A percentile compares a stretch with the other conserved stretches of the same genome.
Evolutionary conservation across 2,113 vertebrate species (phyloP).

Genomic region (Anas platyrhynchos): DNA sequence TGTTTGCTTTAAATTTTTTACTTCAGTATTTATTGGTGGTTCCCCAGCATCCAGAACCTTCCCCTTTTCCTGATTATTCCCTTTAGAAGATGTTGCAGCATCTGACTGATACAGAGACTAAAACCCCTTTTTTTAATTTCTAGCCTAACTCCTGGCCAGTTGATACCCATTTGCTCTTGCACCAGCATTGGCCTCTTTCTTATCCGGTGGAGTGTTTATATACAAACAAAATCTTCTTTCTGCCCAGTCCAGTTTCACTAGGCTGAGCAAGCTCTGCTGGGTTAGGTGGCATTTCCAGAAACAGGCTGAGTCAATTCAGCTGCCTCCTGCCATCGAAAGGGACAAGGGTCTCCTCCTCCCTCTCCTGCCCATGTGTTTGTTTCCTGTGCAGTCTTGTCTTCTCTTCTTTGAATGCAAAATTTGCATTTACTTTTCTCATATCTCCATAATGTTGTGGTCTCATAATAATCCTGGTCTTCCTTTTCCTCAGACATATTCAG

Average conservation of each 20-base stretch:
- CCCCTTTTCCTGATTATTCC: not conserved
- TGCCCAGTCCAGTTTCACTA: not conserved
- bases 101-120: not conserved
- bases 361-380: not conserved
- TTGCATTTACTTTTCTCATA: not conserved
- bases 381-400: not conserved
- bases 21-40: not conserved
- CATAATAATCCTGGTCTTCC: not conserved
- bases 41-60: not conserved
- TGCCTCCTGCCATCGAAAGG: not conserved
- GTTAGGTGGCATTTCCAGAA: not conserved
- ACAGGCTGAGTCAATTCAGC: not conserved
- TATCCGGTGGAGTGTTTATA: not conserved
- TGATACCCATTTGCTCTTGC: not conserved
- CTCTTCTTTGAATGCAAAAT: not conserved
- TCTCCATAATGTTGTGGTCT: not conserved
- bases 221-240: not conserved
- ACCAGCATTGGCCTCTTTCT: not conserved
- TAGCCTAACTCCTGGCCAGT: not conserved
- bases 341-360: not conserved
- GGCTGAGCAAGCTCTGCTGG: not conserved
- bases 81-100: not conserved
- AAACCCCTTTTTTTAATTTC: not conserved
- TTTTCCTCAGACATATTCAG: not conserved
- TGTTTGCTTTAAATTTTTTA: not conserved